A percentile compares a stretch with the other conserved stretches of the same genome.
Conservation (phyloP, 2,888 invertebrate genomes). For the Tenthredo notha region DNA sequence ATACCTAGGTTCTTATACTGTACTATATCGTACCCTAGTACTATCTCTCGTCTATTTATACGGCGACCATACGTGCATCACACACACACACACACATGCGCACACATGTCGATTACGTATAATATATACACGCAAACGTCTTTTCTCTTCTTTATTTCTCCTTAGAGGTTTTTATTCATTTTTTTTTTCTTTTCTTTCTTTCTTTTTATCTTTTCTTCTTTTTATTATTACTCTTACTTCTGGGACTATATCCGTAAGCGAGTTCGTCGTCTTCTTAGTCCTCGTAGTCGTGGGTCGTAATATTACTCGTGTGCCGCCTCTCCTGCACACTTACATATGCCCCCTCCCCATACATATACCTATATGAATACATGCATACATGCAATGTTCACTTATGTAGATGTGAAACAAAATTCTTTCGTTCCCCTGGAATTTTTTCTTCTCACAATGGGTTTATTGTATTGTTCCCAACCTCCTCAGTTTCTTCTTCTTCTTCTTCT, state of each 20-base stretch:
- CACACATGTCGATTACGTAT: background rate
- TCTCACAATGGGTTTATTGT: conserved; percentile 47
- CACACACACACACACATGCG: background rate
- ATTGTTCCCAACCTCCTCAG: conserved; percentile 18
- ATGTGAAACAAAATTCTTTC: conserved; percentile 39
- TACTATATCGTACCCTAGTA: conserved; percentile 44
- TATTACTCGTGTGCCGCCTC: conserved; percentile 33
- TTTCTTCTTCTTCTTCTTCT: conserved; percentile 31
- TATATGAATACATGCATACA: background rate
- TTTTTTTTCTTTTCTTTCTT: background rate
- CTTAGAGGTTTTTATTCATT: conserved; percentile 56
- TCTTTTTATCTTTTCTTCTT: conserved; percentile 55
- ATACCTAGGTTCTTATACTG: conserved; percentile 39
- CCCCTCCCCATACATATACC: background rate
- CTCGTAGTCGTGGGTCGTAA: conserved; percentile 45
- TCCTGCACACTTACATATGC: conserved; percentile 28
- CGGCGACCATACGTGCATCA: conserved; percentile 69
- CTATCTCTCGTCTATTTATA: conserved; percentile 74
- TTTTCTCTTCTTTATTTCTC: conserved; percentile 2
- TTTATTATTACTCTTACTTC: conserved; percentile 8
- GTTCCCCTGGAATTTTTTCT: conserved; percentile 49
- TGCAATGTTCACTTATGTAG: background rate
- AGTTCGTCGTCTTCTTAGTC: conserved; percentile 28
- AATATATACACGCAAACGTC: background rate
- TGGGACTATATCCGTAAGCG: conserved; percentile 37